A percentile compares a stretch with the other conserved stretches of the same genome.
phyloP scores from a whole-genome alignment of 2,888 invertebrate species.

The Drosophila fungiperda region DNA sequence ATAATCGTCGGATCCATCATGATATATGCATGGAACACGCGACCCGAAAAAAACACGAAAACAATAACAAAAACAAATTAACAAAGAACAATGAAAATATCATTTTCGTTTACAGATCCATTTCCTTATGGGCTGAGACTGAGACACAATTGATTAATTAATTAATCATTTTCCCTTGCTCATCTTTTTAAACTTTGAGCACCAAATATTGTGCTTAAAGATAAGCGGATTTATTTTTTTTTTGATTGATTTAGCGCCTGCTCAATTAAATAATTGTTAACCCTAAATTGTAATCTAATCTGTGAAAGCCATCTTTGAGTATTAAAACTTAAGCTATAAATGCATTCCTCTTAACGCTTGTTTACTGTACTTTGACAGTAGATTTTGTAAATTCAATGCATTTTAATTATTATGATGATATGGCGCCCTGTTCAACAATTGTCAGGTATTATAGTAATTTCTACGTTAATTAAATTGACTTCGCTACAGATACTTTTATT shows the following conservation, averaged over 20 bases:
- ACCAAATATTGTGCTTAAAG: background rate
- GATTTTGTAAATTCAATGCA: slow-evolving; percentile 33
- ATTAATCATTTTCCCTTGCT: slow-evolving; percentile 4
- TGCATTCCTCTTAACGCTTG: slow-evolving; percentile 12
- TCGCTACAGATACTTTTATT: slow-evolving; percentile 20
- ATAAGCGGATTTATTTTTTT: slow-evolving; percentile 33
- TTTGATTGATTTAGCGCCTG: slow-evolving; percentile 32
- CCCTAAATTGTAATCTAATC: slow-evolving; percentile 10
- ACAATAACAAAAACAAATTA: background rate
- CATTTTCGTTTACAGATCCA: slow-evolving; percentile 13
- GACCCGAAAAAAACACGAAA: background rate
- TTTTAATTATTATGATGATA: slow-evolving; percentile 42
- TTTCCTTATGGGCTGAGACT: slow-evolving; percentile 46
- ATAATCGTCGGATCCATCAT: slow-evolving; percentile 38
- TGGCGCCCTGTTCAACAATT: slow-evolving; percentile 33
- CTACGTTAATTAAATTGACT: slow-evolving; percentile 30
- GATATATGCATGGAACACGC: slow-evolving; percentile 44
- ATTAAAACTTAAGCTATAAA: background rate
- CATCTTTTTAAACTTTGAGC: background rate
- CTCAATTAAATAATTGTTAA: slow-evolving; percentile 49
- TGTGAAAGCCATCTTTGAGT: background rate
- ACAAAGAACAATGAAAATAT: slow-evolving; percentile 33
- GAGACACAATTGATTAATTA: slow-evolving; percentile 17
- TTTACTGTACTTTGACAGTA: slow-evolving; percentile 27
- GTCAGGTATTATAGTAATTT: slow-evolving; percentile 23